Percentiles rank a stretch among this genome's conserved stretches.
These are phyloP conservation scores for Rachycentron canadum DNA, from an alignment of 2,797 vertebrate species.

Conservation along the genomic window DNA sequence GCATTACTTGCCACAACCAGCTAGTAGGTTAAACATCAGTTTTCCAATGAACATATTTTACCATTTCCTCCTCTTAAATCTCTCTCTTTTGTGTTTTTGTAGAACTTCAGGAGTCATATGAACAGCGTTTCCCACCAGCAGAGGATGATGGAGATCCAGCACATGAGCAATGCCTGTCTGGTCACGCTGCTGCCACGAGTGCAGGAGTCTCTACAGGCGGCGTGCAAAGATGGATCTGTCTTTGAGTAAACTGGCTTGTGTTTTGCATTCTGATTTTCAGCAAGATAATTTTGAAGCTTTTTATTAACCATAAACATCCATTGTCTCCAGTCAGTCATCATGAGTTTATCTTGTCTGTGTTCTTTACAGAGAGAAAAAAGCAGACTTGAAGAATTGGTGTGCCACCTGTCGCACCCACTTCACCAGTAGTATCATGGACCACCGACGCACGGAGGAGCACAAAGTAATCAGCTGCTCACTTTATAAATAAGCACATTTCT, in stretches of 20 bases:
- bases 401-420: slow-evolving; percentile 92
- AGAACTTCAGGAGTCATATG: slow-evolving; percentile 97
- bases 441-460: slow-evolving; percentile 92
- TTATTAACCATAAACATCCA: background rate
- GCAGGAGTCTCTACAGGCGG: slow-evolving; percentile 88
- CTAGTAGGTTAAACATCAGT: slow-evolving; percentile 83
- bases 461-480: slow-evolving; percentile 86
- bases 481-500: background rate
- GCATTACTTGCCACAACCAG: slow-evolving; percentile 92
- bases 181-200: slow-evolving; percentile 92
- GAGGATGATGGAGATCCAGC: slow-evolving; percentile 94
- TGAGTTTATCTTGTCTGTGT: background rate
- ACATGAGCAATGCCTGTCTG: slow-evolving; percentile 93
- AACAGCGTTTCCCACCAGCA: slow-evolving; percentile 93
- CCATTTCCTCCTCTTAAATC: background rate
- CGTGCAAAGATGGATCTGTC: slow-evolving; percentile 87
- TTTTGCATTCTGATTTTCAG: background rate
- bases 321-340: background rate
- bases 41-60: background rate
- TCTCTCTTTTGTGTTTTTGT: background rate
- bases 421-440: slow-evolving; percentile 88
- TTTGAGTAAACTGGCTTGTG: background rate
- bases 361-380: slow-evolving; percentile 86
- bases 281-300: background rate
- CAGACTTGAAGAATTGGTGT: slow-evolving; percentile 90